phyloP scores from a whole-genome alignment of 2,888 invertebrate genomes.

The Troides oblongomaculatus region DNA sequence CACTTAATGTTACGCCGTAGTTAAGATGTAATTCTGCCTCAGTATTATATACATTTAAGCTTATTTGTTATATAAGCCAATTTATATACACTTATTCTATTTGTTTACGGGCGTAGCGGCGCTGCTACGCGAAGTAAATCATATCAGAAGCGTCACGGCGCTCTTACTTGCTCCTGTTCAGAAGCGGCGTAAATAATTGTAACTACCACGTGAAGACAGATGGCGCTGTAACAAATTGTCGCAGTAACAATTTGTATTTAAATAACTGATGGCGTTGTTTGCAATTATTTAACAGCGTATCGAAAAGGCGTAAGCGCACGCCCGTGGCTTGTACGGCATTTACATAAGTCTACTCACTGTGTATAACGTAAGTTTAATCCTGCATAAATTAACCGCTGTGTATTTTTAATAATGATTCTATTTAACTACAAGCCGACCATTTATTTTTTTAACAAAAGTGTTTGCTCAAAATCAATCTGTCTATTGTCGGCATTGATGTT shows the following conservation, averaged over 20 bases:
- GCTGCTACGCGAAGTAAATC: conserved; percentile 71
- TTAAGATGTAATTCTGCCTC: conserved; percentile 80
- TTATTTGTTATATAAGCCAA: conserved; percentile 79
- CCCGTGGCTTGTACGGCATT: conserved; percentile 75
- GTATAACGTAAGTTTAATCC: conserved; percentile 74
- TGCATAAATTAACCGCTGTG: conserved; percentile 71
- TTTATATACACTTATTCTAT: conserved; percentile 77
- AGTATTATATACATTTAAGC: conserved; percentile 81
- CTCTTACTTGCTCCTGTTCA: conserved; percentile 49
- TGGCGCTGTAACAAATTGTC: conserved; percentile 6
- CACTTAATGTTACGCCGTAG: conserved; percentile 78
- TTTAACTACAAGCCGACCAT: conserved; percentile 61
- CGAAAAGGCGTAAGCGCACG: conserved; percentile 56
- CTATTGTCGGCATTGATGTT: conserved; percentile 53
- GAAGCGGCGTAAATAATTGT: conserved; percentile 37
- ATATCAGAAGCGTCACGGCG: conserved; percentile 74
- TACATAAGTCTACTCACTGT: conserved; percentile 73
- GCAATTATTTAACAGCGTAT: conserved; percentile 36
- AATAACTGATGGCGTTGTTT: conserved; percentile 32
- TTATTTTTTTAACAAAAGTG: conserved; percentile 74
- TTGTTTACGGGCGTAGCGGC: conserved; percentile 75
- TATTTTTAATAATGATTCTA: conserved; percentile 64
- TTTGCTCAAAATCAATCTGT: conserved; percentile 74
- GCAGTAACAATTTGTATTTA: not conserved
- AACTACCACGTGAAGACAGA: not conserved